Conservation (phyloP, 2,888 invertebrate genomes). For the Cryptocephalus primarius region DNA sequence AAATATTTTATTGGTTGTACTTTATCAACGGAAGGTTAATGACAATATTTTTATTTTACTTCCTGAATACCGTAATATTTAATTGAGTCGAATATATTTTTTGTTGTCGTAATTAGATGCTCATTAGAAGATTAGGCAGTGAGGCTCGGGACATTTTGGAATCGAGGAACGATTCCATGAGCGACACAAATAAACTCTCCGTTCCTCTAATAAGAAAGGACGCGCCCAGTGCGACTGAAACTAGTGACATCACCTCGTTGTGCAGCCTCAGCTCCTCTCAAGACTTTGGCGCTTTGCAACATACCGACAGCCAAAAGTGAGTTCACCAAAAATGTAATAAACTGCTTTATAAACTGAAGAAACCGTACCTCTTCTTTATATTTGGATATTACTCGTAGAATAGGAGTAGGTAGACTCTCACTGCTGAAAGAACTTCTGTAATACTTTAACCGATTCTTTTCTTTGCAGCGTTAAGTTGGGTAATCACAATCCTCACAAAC, state of each 20-base stretch:
- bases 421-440: background rate
- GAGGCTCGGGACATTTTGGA: slow-evolving; percentile 42
- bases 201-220: slow-evolving; percentile 42
- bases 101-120: slow-evolving; percentile 39
- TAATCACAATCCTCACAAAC: slow-evolving; percentile 12
- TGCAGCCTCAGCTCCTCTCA: slow-evolving; percentile 56
- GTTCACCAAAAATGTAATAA: slow-evolving; percentile 3
- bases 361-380: background rate
- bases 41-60: no score
- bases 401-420: background rate
- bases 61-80: no score
- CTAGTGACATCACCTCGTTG: slow-evolving; percentile 61
- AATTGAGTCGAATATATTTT: no score
- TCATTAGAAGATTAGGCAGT: slow-evolving; percentile 54
- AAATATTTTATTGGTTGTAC: no score
- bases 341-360: background rate
- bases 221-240: slow-evolving; percentile 53
- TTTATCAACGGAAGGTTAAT: no score
- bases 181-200: slow-evolving; percentile 31
- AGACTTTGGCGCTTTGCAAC: slow-evolving; percentile 43
- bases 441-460: slow-evolving; percentile 1
- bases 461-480: slow-evolving; percentile 11
- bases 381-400: no score
- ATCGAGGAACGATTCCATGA: slow-evolving; percentile 29
- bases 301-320: slow-evolving; percentile 41